Evolutionary conservation across 2,113 vertebrate species (phyloP), one percentile per base, ranked within the genome.

Genomic region (Ia io): DNA sequence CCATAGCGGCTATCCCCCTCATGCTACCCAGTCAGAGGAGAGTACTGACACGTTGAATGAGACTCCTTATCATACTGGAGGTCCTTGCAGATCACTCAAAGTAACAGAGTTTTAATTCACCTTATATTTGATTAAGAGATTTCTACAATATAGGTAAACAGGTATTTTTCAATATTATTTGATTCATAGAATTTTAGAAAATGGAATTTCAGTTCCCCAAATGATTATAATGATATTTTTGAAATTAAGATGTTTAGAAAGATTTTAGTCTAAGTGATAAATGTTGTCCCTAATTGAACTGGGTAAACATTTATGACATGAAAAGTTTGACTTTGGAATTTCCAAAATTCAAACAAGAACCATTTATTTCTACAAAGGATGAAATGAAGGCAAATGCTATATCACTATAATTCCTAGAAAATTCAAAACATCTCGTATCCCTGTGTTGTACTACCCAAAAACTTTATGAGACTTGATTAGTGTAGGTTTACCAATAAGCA

Each of bases 241-340:
- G 23, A 96, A 95, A 25, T 79, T 85, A 70, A 42, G n/a, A 91
- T 13, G 2, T 77, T 94, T 73, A 86, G 51, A 93, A 88, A n/a
- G 94, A 91, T 78, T 20, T 88, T 93, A 77, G 37, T 47, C 1
- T 53, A 67, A 93, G 23, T n/a, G 20, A 56, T 61, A 92, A 84
- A 93, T 89, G n/a, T 9, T 65, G 35, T 76, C 35, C 32, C 42
- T 65, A 67, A 82, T 22, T 44, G 30, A 85, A 96, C 40, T 56
- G 82, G 30, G 13, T 76, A 91, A 77, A 71, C 11, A 76, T 32
- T 74, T 65, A 71, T 70, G 18, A 76, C n/a, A 22, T 78, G 22
- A 67, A 80, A 88, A 83, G 56, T 40, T 69, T 67, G 47, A 67
- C 25, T 40, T 61, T 47, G 4, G 13, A 53, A 79, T 79, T 93